Conservation (phyloP, 1,140 invertebrate genomes). For the Lepidurus couesii region DNA sequence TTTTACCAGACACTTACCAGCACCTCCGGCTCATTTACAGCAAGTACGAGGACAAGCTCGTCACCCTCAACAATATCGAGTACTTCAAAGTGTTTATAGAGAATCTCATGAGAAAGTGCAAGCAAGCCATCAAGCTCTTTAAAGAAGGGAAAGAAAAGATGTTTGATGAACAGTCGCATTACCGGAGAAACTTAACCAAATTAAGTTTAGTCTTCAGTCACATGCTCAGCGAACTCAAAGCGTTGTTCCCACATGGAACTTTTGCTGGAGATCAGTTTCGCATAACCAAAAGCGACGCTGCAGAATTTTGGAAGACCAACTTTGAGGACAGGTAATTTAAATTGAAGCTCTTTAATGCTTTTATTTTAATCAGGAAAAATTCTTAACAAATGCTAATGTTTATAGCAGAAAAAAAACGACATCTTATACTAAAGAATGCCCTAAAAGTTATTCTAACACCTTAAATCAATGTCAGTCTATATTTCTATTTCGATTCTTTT, state of each 20-base stretch:
- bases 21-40: constrained; percentile 86
- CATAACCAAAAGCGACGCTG: constrained; percentile 98
- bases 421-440: too few species aligned
- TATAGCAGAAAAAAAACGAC: too few species aligned
- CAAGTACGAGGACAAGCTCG: constrained; percentile 93
- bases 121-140: constrained; percentile 96
- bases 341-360: background rate
- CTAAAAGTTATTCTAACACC: too few species aligned
- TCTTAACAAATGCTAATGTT: background rate
- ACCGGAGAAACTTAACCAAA: constrained; percentile 92
- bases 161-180: constrained; percentile 96
- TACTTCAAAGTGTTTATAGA: constrained; percentile 98
- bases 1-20: constrained; percentile 98
- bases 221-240: constrained; percentile 98
- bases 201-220: constrained; percentile 98
- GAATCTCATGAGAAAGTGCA: constrained; percentile 96
- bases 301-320: constrained; percentile 94
- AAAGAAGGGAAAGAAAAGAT: constrained; percentile 98
- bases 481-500: too few species aligned
- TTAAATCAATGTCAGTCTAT: too few species aligned
- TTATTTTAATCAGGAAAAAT: background rate
- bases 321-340: constrained; percentile 87
- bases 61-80: constrained; percentile 81
- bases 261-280: constrained; percentile 96
- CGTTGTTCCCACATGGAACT: constrained; percentile 90